Percentiles rank a stretch among this genome's conserved stretches.
These are phyloP conservation scores for Formica selysi DNA, from an alignment of 1,140 invertebrate species.

Conservation along the genomic window DNA sequence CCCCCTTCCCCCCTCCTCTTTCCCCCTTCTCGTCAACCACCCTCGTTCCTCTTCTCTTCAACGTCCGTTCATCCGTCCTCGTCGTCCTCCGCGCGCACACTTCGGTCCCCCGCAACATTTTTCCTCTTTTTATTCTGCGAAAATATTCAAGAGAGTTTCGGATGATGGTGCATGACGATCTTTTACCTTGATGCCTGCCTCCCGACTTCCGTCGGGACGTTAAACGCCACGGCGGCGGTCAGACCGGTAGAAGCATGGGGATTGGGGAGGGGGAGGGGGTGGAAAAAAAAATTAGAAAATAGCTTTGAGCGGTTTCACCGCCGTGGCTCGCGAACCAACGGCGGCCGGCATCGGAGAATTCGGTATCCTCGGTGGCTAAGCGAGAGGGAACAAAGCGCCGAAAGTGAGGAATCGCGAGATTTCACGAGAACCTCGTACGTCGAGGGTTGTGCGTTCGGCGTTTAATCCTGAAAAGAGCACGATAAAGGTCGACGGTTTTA, in stretches of 20 bases:
- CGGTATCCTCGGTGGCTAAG: conserved; percentile 32
- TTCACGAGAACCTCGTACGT: conserved; percentile 16
- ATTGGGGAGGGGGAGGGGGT: not conserved
- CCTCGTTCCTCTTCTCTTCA: conserved; percentile 40
- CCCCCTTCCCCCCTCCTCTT: not conserved
- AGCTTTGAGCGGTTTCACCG: conserved; percentile 55
- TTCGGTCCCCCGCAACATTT: conserved; percentile 64
- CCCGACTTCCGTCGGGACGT: conserved; percentile 50
- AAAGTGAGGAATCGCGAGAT: conserved; percentile 37
- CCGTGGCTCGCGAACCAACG: conserved; percentile 33
- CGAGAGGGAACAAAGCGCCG: conserved; percentile 52
- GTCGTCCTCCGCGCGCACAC: conserved; percentile 44
- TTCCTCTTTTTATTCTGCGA: conserved; percentile 70
- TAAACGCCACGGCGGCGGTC: conserved; percentile 47
- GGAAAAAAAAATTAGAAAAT: conserved; percentile 57
- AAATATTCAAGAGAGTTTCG: conserved; percentile 77
- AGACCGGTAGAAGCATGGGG: conserved; percentile 17
- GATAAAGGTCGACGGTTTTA: not conserved
- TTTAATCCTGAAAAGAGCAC: not conserved
- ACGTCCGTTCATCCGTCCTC: conserved; percentile 51
- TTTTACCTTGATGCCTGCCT: conserved; percentile 63
- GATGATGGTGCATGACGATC: conserved; percentile 74
- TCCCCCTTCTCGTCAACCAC: not conserved
- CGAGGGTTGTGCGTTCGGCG: not conserved
- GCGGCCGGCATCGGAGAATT: conserved; percentile 42